Conservation (phyloP, 2,888 invertebrate genomes). For the Xylota segnis region DNA sequence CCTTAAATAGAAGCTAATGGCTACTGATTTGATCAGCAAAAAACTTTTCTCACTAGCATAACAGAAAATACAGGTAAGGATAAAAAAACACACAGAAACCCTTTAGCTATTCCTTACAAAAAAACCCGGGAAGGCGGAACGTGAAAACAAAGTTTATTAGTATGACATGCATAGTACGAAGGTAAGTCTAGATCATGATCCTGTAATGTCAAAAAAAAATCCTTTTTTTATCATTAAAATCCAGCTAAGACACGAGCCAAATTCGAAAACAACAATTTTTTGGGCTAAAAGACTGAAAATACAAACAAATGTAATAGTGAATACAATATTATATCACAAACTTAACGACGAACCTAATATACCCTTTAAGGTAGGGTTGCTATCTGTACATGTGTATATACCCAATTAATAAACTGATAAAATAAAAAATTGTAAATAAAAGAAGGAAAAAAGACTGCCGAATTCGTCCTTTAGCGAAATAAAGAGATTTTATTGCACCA, state of each 20-base stretch:
- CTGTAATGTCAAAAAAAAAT: too few relatives aligned
- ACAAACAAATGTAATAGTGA: too few relatives aligned
- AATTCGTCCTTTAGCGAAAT: not conserved
- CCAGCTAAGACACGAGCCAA: too few relatives aligned
- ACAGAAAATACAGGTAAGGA: not conserved
- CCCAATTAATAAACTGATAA: not conserved
- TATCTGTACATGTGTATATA: too few relatives aligned
- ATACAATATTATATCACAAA: too few relatives aligned
- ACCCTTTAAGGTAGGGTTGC: not conserved
- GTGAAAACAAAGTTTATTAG: too few relatives aligned
- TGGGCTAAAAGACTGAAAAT: too few relatives aligned
- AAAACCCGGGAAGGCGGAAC: too few relatives aligned
- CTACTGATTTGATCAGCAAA: slow-evolving; percentile 6
- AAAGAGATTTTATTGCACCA: not conserved
- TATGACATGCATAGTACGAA: too few relatives aligned
- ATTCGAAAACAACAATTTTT: too few relatives aligned
- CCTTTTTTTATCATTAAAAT: too few relatives aligned
- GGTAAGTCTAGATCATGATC: too few relatives aligned
- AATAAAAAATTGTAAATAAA: not conserved
- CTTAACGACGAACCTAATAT: not conserved
- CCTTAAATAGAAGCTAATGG: not conserved
- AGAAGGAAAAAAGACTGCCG: not conserved
- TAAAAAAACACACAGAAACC: not conserved
- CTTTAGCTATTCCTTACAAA: not conserved
- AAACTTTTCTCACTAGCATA: not conserved